Conservation (phyloP, 2,888 invertebrate species). For the Machimus rusticus region DNA sequence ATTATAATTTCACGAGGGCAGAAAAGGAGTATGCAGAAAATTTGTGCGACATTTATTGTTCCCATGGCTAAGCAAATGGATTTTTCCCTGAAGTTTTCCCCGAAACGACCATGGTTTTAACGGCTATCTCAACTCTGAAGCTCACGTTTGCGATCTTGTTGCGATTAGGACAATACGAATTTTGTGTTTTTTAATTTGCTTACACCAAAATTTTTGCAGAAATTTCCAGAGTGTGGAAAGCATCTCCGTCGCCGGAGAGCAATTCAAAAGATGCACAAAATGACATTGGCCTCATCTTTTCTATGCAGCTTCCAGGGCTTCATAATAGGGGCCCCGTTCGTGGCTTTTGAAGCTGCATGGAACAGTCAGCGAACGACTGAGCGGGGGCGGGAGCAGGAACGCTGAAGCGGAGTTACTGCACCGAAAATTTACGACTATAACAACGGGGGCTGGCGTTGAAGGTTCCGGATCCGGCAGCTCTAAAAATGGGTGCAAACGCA, state of each 20-base stretch:
- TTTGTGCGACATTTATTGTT: slow-evolving; percentile 15
- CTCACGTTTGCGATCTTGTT: neutral
- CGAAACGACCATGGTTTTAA: neutral
- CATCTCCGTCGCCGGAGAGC: neutral
- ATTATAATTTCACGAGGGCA: neutral
- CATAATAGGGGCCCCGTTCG: neutral
- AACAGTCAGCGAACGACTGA: neutral
- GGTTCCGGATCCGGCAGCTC: neutral
- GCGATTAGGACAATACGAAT: neutral
- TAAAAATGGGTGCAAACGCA: neutral
- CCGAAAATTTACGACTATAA: neutral
- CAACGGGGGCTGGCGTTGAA: neutral
- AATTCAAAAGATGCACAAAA: neutral
- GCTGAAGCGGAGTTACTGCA: neutral
- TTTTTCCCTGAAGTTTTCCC: neutral
- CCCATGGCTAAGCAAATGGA: neutral
- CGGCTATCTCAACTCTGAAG: neutral
- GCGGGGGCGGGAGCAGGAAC: neutral
- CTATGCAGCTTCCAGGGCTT: neutral
- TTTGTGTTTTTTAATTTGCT: neutral
- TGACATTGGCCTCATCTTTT: neutral
- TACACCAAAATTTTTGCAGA: neutral
- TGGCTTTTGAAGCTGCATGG: neutral
- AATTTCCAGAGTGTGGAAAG: neutral
- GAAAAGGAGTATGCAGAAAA: neutral